Evolutionary conservation across 92 coral and sea anemone genomes (phyloP).

Genomic region (Parazoanthus darwini): DNA sequence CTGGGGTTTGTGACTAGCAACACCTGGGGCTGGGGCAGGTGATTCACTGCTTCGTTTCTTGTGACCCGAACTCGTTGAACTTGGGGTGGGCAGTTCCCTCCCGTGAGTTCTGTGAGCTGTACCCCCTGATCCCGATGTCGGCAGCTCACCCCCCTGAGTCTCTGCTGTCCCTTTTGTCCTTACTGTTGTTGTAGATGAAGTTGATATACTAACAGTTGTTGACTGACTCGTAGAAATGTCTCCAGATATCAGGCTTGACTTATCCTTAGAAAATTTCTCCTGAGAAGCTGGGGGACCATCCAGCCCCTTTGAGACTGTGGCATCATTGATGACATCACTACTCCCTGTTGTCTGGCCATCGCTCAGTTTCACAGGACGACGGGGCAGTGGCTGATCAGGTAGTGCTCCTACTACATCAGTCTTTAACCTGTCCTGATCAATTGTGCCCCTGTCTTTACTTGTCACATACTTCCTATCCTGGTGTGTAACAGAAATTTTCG

Average conservation of each 20-base stretch:
- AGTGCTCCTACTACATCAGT: conserved; percentile 18
- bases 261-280: conserved; percentile 9
- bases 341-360: not conserved
- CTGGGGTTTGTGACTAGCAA: not conserved
- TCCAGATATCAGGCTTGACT: not conserved
- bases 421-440: not conserved
- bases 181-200: conserved; percentile 9
- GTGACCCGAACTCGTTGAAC: not conserved
- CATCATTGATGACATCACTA: not conserved
- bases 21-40: not conserved
- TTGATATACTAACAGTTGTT: conserved; percentile 18
- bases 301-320: not conserved
- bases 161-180: not conserved
- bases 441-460: not conserved
- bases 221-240: not conserved
- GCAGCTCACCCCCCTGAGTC: not conserved
- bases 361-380: not conserved
- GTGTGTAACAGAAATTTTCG: not conserved
- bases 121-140: not conserved
- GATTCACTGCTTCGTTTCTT: not conserved
- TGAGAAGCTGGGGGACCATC: not conserved
- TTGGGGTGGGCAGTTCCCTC: not conserved
- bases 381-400: conserved; percentile 33
- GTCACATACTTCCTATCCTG: conserved; percentile 4
- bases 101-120: conserved; percentile 10